These are phyloP conservation scores for Henricia sp. DNA, from an alignment of 53 echinoderm and acorn worm genomes.

Conservation along the genomic window DNA sequence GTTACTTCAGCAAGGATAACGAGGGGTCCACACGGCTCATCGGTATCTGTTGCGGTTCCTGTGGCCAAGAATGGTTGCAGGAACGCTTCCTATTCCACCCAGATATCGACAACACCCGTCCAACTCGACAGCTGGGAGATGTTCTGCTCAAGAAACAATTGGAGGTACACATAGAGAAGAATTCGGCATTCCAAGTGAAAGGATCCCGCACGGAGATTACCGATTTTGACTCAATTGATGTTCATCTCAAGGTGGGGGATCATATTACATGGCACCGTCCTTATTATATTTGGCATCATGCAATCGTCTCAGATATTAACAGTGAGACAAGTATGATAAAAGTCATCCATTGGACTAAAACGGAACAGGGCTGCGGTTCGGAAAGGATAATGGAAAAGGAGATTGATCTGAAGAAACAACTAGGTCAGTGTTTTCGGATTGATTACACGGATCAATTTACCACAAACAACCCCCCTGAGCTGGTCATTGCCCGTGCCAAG, in stretches of 20 bases:
- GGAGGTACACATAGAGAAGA: neutral
- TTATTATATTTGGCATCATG: conserved; percentile 60
- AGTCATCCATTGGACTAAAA: conserved; percentile 50
- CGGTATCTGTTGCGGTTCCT: neutral
- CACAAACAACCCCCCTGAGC: conserved; percentile 27
- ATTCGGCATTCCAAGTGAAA: conserved; percentile 39
- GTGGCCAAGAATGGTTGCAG: conserved; percentile 28
- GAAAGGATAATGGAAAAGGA: neutral
- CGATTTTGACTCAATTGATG: neutral
- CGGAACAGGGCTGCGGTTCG: neutral
- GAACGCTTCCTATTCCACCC: conserved; percentile 18
- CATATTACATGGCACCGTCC: conserved; percentile 63
- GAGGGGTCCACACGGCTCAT: conserved; percentile 8
- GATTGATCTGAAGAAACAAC: neutral
- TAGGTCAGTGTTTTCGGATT: conserved; percentile 43
- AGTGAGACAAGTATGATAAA: conserved; percentile 1
- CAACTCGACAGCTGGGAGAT: neutral
- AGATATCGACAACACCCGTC: conserved; percentile 11
- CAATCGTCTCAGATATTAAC: conserved; percentile 47
- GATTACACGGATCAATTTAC: conserved; percentile 43
- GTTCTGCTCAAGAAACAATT: conserved; percentile 40
- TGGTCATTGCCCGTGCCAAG: conserved; percentile 63
- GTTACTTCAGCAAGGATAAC: neutral
- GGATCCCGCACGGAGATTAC: conserved; percentile 12
- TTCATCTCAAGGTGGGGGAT: conserved; percentile 54